phyloP scores from a whole-genome alignment of 2,113 vertebrate genomes.

The Microcebus murinus region DNA sequence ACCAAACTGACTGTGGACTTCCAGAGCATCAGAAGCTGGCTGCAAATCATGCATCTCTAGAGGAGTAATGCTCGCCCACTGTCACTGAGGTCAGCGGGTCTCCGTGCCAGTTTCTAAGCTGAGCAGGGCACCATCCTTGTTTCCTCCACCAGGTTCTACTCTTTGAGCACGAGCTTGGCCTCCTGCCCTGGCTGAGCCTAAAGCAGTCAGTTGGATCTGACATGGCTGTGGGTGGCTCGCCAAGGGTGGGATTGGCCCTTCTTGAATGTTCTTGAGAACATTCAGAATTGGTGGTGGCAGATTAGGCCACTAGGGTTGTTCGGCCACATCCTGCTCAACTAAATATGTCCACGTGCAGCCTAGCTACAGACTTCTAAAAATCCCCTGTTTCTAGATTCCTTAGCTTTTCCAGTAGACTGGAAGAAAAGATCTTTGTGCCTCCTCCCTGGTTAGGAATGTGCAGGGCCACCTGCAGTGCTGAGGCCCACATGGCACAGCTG shows the following conservation, averaged over 20 bases:
- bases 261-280: not conserved
- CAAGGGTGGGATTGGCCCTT: not conserved
- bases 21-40: not conserved
- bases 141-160: not conserved
- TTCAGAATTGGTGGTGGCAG: not conserved
- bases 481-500: not conserved
- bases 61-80: not conserved
- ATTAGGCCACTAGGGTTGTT: not conserved
- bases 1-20: not conserved
- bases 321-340: not conserved
- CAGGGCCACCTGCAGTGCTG: not conserved
- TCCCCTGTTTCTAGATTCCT: not conserved
- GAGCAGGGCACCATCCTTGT: not conserved
- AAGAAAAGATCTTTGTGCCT: not conserved
- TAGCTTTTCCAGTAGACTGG: not conserved
- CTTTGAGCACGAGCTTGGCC: not conserved
- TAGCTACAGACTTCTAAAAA: not conserved
- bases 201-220: not conserved
- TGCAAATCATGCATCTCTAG: not conserved
- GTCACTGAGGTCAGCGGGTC: not conserved
- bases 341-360: not conserved
- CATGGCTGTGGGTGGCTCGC: not conserved
- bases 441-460: not conserved
- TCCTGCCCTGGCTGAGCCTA: not conserved
- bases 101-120: not conserved